Percentiles rank a stretch among this genome's conserved stretches.
Conservation (phyloP, 2,113 vertebrate genomes). For the Silurus glanis region DNA sequence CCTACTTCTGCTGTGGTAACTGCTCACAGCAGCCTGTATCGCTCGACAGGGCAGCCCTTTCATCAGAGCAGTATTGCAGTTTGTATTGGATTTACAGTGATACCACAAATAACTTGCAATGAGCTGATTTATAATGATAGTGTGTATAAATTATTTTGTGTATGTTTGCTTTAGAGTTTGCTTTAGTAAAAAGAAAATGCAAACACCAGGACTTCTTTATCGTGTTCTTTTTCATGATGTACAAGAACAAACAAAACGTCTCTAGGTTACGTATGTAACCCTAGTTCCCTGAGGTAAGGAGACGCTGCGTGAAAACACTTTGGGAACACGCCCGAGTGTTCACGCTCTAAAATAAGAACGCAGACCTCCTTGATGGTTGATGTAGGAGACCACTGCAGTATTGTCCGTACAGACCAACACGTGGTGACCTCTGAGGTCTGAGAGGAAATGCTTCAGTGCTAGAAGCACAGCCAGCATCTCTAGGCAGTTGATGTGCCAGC, state of each 20-base stretch:
- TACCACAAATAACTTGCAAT: background rate
- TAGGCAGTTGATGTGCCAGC: no score
- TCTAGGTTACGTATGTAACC: no score
- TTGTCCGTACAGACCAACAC: no score
- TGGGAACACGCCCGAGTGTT: no score
- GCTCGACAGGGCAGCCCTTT: background rate
- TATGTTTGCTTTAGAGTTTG: background rate
- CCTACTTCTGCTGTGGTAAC: slow-evolving; percentile 1
- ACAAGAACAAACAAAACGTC: background rate
- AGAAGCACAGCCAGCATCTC: no score
- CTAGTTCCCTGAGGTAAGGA: no score
- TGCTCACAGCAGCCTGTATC: background rate
- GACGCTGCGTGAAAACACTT: no score
- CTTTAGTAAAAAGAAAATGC: background rate
- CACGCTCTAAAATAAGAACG: no score
- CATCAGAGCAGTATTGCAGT: background rate
- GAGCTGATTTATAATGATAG: slow-evolving; percentile 2
- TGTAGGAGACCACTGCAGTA: no score
- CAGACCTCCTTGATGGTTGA: no score
- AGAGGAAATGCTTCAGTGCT: no score
- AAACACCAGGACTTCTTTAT: background rate
- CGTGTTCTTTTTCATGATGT: background rate
- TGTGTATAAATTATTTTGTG: background rate
- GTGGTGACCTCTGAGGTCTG: no score
- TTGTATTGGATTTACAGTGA: background rate